Base-by-base conservation (phyloP, 2,113 vertebrate genomes). In the Scophthalmus maximus region DNA sequence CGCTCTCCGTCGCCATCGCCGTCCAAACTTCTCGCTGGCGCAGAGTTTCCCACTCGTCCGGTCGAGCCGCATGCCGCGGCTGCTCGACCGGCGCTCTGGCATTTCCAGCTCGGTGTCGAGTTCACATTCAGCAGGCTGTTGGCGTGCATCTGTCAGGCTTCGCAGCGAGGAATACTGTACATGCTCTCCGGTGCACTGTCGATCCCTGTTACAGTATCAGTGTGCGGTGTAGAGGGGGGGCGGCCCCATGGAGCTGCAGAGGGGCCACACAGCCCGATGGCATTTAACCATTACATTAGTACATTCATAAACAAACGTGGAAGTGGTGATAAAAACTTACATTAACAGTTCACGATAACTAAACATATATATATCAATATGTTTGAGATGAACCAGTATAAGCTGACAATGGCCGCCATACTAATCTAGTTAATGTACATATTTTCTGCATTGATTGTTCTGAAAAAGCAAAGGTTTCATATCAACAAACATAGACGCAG, bases 91-190 rank as follows among this genome's bases (percentile, higher is more conserved):
- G 38, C 62, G 3, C 69, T 47, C 60, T 69, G 84, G 66, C 63
- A 85, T 87, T 83, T 67, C 52, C 77, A 70, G 78, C 76, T 8
- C 17, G 61, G 87, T 91, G 78, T 89, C 86, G 17, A 5, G 68
- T 89, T 89, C 69, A 46, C 77, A 55, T 69, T 75, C 52, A 58
- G 38, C 40, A 22, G 20, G 17, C 44, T 11, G 51, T n/a, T 44
- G 18, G 50, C 38, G 10, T 72, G 59, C 77, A 49, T 73, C 32
- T 69, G 60, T 79, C 49, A 40, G 40, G 34, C 29, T n/a, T 32
- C 20, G 18, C 64, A 20, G 64, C 11, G 1, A 30, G 59, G 62
- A 50, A 50, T 7, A 27, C 66, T 38, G 55, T 2, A 9, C 50
- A 51, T 53, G 53, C 23, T 42, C 42, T 64, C 47, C 23, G 17